Base-by-base conservation (phyloP, 1,140 invertebrate species). In the Lerema accius region DNA sequence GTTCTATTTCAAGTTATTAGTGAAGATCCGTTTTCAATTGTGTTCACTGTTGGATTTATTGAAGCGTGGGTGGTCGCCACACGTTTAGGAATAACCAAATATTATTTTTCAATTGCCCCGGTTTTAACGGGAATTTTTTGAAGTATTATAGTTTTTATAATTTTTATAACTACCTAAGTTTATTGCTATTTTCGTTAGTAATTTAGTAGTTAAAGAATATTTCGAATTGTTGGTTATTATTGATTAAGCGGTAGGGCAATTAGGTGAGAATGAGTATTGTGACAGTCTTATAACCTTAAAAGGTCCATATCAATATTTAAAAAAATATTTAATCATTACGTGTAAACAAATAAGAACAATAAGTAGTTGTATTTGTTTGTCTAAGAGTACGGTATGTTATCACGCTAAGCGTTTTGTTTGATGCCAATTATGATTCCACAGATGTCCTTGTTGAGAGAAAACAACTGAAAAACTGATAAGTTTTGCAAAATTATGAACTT, bases 271-370 rank as follows among this genome's bases (percentile, higher is more conserved):
- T 62, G 73, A 63, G 72, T 73, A 69, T 70, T 62, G 74, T 58
- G 65, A 55, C 71, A 75, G 65, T 79, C 78, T 80, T 68, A 73
- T 70, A 76, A 86, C 85, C 85, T 86, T 86, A 80, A 84, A 90
- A 88, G 85, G 87, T 86, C 79, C 87, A 90, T 90, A 90, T 90
- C 87, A 90, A 86, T 86, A 86, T 86, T 83, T 81, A 85, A 86
- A 84, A 63, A 69, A 85, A 75, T 87, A 81, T 87, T 84, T 87
- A 86, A 86, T 87, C 81, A 79, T 80, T 82, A 81, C 74, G 78
- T 89, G 83, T 89, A 78, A 76, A 80, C 62, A 76, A 80, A 73
- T 88, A 86, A 78, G 84, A 84, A 89, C 86, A 89, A 89, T 89
- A 89, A 89, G 82, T 89, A 89, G 85, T 76, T 77, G 71, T 86